A percentile compares a stretch with the other conserved stretches of the same genome.
These are phyloP conservation scores for Macrotrachela quadricornifera DNA, from an alignment of 1,140 invertebrate genomes.

Conservation along the genomic window DNA sequence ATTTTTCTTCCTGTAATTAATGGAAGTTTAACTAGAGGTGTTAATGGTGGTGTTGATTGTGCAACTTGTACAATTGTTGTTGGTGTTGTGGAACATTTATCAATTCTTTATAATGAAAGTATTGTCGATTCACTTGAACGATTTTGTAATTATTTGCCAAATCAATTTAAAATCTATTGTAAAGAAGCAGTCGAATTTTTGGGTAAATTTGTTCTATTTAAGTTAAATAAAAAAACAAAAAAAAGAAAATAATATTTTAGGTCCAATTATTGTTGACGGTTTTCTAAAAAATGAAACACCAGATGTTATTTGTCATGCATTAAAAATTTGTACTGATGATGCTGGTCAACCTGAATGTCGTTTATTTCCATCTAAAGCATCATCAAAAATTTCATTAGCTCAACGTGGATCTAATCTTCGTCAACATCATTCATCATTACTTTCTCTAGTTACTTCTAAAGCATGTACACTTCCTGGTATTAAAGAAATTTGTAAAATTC, in stretches of 20 bases:
- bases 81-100: conserved; percentile 17
- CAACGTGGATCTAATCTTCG: conserved; percentile 10
- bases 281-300: conserved; percentile 14
- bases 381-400: too few species aligned
- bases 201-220: conserved; percentile 14
- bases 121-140: conserved; percentile 13
- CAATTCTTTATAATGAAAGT: conserved; percentile 19
- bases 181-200: conserved; percentile 10
- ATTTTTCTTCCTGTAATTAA: too few species aligned
- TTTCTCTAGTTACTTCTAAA: neutral
- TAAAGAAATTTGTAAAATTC: too few species aligned
- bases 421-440: conserved; percentile 4
- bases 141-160: conserved; percentile 16
- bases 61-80: conserved; percentile 20
- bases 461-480: conserved; percentile 14
- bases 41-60: conserved; percentile 7
- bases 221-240: conserved; percentile 12
- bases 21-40: neutral
- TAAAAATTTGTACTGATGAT: conserved; percentile 15
- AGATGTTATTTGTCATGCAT: conserved; percentile 19
- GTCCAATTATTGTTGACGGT: too few species aligned
- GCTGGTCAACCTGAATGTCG: conserved; percentile 12
- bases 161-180: conserved; percentile 12
- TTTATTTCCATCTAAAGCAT: too few species aligned
- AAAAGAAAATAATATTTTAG: neutral